Conservation (phyloP, 2,797 vertebrate genomes). For the Argentina silus region DNA sequence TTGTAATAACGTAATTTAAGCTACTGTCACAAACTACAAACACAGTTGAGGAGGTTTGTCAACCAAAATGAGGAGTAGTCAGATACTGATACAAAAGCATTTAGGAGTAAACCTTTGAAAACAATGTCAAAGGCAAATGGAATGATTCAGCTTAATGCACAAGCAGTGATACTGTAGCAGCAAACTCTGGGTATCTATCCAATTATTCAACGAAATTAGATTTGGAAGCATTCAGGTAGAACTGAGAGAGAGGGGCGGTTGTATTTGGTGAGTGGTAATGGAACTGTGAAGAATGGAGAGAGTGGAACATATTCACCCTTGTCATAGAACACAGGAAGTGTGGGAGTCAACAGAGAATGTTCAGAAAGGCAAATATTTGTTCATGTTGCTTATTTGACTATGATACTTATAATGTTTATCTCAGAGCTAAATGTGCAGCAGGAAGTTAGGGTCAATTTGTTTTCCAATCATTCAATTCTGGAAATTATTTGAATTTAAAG, state of each 20-base stretch:
- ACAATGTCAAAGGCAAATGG: conserved; percentile 70
- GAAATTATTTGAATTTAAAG: background rate
- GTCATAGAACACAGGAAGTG: conserved; percentile 39
- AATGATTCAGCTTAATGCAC: conserved; percentile 69
- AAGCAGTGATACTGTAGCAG: conserved; percentile 58
- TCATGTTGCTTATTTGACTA: conserved; percentile 24
- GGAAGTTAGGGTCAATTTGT: background rate
- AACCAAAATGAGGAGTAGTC: conserved; percentile 32
- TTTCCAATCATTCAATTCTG: background rate
- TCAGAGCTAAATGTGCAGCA: background rate
- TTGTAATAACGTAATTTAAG: conserved; percentile 49
- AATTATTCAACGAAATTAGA: conserved; percentile 76
- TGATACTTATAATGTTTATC: background rate
- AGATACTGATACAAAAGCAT: conserved; percentile 50
- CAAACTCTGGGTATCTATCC: conserved; percentile 70
- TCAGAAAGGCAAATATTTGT: conserved; percentile 19
- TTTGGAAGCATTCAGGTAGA: conserved; percentile 75
- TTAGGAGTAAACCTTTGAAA: conserved; percentile 63
- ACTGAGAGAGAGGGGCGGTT: conserved; percentile 51
- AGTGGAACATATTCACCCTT: conserved; percentile 62
- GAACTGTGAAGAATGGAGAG: conserved; percentile 53
- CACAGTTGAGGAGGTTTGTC: conserved; percentile 36
- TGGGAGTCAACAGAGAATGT: conserved; percentile 22
- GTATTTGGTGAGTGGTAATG: conserved; percentile 50
- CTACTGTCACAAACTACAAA: conserved; percentile 24